Evolutionary conservation across 2,797 vertebrate genomes (phyloP).

Genomic region (Cossypha dichroa): DNA sequence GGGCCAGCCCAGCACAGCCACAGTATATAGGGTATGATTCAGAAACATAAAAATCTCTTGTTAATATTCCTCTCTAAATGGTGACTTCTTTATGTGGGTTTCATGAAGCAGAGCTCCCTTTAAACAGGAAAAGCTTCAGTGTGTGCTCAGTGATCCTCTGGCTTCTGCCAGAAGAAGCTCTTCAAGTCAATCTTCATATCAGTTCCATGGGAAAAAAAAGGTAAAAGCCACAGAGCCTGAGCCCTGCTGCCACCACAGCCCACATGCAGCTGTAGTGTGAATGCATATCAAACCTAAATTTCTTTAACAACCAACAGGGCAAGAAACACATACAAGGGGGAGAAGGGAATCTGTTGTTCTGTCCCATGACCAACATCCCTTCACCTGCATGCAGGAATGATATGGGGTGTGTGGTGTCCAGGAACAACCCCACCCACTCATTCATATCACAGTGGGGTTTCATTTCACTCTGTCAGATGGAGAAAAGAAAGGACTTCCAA

Average conservation of each 20-base stretch:
- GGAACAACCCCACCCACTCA: neutral
- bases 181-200: neutral
- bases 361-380: neutral
- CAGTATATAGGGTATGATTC: neutral
- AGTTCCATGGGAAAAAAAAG: neutral
- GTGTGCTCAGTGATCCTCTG: neutral
- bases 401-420: neutral
- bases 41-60: neutral
- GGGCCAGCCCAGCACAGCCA: neutral
- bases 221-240: neutral
- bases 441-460: accelerated
- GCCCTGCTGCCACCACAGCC: neutral
- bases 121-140: neutral
- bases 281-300: neutral
- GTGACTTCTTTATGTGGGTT: neutral
- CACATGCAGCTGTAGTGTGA: neutral
- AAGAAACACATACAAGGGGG: accelerated
- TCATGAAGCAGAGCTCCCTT: neutral
- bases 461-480: neutral
- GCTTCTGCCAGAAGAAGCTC: neutral
- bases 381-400: neutral
- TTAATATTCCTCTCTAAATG: conserved; percentile 11
- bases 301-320: neutral
- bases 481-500: neutral
- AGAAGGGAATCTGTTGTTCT: neutral